phyloP scores from a whole-genome alignment of 2,113 vertebrate species.

The Eolophus roseicapilla region DNA sequence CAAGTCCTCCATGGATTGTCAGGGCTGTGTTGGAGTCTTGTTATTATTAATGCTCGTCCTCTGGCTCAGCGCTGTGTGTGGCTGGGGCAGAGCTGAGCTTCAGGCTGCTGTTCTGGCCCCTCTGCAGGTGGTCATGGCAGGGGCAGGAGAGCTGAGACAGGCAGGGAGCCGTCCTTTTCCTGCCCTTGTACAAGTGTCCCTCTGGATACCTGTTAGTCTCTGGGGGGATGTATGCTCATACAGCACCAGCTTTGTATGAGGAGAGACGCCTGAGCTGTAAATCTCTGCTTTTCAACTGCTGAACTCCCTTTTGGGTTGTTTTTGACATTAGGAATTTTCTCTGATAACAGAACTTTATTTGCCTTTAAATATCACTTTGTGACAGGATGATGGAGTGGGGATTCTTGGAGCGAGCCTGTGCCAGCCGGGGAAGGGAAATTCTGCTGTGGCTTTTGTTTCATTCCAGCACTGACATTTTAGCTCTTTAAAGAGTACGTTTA shows the following conservation, averaged over 20 bases:
- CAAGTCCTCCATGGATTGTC: not conserved
- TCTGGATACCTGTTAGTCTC: not conserved
- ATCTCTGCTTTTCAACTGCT: not conserved
- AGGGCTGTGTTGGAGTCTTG: not conserved
- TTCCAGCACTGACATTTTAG: constrained; percentile 33
- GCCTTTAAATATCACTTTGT: constrained; percentile 65
- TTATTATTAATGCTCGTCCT: not conserved
- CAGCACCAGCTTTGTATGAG: not conserved
- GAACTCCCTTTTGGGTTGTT: constrained; percentile 37
- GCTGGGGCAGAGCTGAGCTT: not conserved
- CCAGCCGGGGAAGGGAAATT: constrained; percentile 60
- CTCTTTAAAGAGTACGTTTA: constrained; percentile 35
- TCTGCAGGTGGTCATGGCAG: not conserved
- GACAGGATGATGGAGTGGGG: constrained; percentile 65
- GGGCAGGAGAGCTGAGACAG: not conserved
- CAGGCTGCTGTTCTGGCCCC: not conserved
- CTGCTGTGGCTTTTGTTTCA: constrained; percentile 58
- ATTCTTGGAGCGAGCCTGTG: constrained; percentile 57
- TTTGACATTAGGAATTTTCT: constrained; percentile 55
- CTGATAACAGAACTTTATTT: constrained; percentile 58
- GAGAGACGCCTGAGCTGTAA: not conserved
- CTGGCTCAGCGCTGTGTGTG: not conserved
- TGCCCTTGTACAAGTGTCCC: not conserved
- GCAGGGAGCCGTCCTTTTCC: accelerated
- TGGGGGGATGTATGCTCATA: not conserved